These are phyloP conservation scores for Pecten maximus DNA, from an alignment of 2,888 invertebrate genomes.

Conservation along the genomic window DNA sequence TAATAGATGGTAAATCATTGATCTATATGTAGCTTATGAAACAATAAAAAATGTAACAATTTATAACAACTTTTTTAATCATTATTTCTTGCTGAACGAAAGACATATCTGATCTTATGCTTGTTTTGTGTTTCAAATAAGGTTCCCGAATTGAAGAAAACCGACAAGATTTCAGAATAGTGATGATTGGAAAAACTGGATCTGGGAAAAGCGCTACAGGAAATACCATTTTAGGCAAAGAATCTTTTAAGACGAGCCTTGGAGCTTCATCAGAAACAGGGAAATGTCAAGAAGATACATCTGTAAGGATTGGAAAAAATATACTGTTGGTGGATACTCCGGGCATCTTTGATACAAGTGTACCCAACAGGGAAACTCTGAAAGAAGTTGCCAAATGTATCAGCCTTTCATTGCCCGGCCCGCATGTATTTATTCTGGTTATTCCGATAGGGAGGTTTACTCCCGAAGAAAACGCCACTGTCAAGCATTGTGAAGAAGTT, in stretches of 20 bases:
- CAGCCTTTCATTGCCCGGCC: neutral
- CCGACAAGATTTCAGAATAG: neutral
- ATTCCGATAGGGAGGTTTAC: neutral
- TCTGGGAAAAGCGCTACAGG: constrained; percentile 6
- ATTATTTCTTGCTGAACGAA: too few relatives aligned
- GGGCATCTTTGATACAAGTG: neutral
- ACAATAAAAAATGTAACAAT: too few relatives aligned
- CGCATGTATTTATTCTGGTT: neutral
- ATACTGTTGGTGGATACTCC: neutral
- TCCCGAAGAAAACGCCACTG: neutral
- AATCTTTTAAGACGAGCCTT: neutral
- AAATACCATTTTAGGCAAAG: neutral
- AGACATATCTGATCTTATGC: too few relatives aligned
- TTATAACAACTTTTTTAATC: too few relatives aligned
- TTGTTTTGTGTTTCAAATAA: too few relatives aligned
- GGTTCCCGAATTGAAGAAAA: neutral
- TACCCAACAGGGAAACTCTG: neutral
- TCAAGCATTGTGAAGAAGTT: neutral
- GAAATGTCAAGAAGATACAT: neutral
- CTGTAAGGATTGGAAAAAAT: neutral
- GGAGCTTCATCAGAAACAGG: neutral
- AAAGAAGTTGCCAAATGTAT: neutral
- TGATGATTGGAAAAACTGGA: neutral
- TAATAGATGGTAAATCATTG: too few relatives aligned
- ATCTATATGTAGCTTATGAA: too few relatives aligned